phyloP scores from a whole-genome alignment of 2,797 vertebrate genomes.

The Anabas testudineus region DNA sequence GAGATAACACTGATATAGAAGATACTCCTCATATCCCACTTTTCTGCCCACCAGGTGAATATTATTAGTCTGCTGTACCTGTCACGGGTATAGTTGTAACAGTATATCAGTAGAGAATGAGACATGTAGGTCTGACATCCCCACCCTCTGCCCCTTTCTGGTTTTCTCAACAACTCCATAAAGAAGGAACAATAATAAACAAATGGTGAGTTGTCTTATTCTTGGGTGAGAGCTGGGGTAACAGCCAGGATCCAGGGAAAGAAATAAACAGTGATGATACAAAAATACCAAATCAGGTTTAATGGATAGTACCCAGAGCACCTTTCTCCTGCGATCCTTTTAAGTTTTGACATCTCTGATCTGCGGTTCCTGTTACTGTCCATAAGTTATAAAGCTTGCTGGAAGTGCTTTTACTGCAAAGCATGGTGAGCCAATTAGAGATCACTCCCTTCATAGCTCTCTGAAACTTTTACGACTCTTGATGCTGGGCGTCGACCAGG shows the following conservation, averaged over 20 bases:
- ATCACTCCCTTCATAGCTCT: conserved; percentile 34
- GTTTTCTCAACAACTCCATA: conserved; percentile 16
- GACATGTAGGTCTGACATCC: conserved; percentile 28
- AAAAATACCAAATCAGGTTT: conserved; percentile 27
- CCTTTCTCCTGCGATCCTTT: background rate
- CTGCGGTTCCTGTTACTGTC: conserved; percentile 16
- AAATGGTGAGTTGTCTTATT: conserved; percentile 26
- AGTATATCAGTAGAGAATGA: conserved; percentile 28
- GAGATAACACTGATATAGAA: conserved; percentile 14
- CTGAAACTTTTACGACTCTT: conserved; percentile 47
- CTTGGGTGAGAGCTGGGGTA: background rate
- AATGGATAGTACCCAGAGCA: conserved; percentile 15
- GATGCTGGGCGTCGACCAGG: conserved; percentile 32
- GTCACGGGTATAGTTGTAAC: conserved; percentile 22
- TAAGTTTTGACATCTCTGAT: conserved; percentile 30
- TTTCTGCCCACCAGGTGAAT: conserved; percentile 12
- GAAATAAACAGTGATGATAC: conserved; percentile 26
- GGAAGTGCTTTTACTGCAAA: conserved; percentile 30
- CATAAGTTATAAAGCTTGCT: conserved; percentile 23
- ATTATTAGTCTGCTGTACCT: conserved; percentile 32
- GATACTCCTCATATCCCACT: background rate
- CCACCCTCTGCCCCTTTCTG: conserved; percentile 35
- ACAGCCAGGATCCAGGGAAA: conserved; percentile 13
- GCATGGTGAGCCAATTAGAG: conserved; percentile 39
- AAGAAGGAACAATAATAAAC: conserved; percentile 39